These are phyloP conservation scores for Ormyrus nitidulus DNA, from an alignment of 2,888 invertebrate genomes.

Conservation along the genomic window DNA sequence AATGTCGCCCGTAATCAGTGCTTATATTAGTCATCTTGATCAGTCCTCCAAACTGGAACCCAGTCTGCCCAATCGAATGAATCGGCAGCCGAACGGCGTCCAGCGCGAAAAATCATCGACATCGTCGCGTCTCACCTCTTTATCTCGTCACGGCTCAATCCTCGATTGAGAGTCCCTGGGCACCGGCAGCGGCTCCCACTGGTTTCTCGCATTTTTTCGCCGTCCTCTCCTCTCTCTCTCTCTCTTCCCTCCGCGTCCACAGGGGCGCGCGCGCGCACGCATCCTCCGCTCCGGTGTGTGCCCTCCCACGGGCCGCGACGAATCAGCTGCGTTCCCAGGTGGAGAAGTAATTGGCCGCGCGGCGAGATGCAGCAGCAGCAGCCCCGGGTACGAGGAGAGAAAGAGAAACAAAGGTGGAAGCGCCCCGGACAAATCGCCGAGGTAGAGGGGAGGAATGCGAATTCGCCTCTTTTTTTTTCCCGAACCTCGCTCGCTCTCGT, in stretches of 20 bases:
- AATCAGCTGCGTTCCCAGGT: constrained; percentile 60
- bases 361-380: constrained; percentile 5
- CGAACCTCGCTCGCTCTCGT: constrained; percentile 1
- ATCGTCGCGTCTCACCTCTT: too few species aligned
- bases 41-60: too few species aligned
- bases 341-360: constrained; percentile 61
- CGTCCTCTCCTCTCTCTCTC: constrained; percentile 15
- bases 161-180: constrained; percentile 1
- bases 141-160: neutral
- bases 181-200: constrained; percentile 36
- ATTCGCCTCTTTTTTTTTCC: constrained; percentile 2
- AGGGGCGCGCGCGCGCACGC: constrained; percentile 12
- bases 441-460: constrained; percentile 38
- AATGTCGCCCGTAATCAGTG: too few species aligned
- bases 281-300: constrained; percentile 4
- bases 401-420: constrained; percentile 49
- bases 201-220: constrained; percentile 49
- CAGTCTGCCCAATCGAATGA: too few species aligned
- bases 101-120: too few species aligned
- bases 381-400: constrained; percentile 28
- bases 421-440: constrained; percentile 30
- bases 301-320: constrained; percentile 58
- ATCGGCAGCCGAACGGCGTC: too few species aligned
- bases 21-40: too few species aligned
- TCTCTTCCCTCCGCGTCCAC: constrained; percentile 31